Evolutionary conservation across 2,888 invertebrate genomes (phyloP).

Genomic region (Torymus auratus): DNA sequence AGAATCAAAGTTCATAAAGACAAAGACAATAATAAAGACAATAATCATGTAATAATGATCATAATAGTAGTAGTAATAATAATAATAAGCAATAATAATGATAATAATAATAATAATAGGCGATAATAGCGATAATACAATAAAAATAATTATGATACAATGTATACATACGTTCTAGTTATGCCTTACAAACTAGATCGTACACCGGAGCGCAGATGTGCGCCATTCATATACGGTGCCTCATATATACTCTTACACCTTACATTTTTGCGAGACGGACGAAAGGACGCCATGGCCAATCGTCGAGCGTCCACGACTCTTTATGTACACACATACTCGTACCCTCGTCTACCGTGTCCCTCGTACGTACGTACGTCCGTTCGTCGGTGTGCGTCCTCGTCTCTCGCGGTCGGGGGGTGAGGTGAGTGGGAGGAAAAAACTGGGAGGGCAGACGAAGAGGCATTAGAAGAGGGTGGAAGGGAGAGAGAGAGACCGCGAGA

Average conservation of each 20-base stretch:
- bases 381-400: too few relatives aligned
- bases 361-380: too few relatives aligned
- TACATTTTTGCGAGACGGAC: too few relatives aligned
- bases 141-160: conserved; percentile 73
- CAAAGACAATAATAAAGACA: conserved; percentile 61
- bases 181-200: conserved; percentile 65
- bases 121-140: conserved; percentile 46
- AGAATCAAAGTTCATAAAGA: conserved; percentile 48
- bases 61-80: conserved; percentile 49
- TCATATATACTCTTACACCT: background rate
- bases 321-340: too few relatives aligned
- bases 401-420: background rate
- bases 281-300: background rate
- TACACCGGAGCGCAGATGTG: conserved; percentile 1
- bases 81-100: conserved; percentile 49
- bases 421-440: background rate
- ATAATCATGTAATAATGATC: conserved; percentile 58
- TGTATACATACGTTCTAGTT: conserved; percentile 70
- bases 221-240: background rate
- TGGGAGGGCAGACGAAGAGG: background rate
- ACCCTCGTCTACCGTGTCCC: too few relatives aligned
- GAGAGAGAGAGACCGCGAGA: conserved; percentile 10
- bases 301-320: conserved; percentile 17
- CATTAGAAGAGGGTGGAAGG: background rate
- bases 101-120: conserved; percentile 51